Evolutionary conservation across 1,140 invertebrate genomes (phyloP), one percentile per base, ranked within the genome.

Genomic region (Eumeta japonica): DNA sequence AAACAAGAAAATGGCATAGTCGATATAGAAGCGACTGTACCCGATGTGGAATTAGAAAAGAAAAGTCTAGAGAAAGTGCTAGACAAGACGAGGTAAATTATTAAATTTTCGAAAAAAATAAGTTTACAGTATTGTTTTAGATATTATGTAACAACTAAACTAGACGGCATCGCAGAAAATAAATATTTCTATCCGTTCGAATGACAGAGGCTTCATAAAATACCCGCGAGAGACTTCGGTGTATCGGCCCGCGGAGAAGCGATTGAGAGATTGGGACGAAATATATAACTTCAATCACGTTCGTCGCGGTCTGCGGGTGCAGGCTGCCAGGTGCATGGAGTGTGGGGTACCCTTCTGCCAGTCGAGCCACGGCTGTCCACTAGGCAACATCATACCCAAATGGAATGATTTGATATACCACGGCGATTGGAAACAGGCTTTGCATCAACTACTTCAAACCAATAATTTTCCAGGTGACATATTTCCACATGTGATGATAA

Each of bases 271-370:
- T 66, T 99, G 95, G 95, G 85, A 94, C 46, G 97, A 99, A 78
- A 94, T 98, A 48, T 97, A 94, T 67, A 89, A 96, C 63, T 89
- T 90, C 52, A 75, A 80, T 30, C 82, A 85, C 48, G 91, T 98
- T 5, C 81, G 90, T 2, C 91, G 93, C 59, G 91, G 91, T 18
- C 77, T 99, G 9, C 81, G 87, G 31, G 82, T 88, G 1, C 96
- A 99, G 75, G 94, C 96, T 9, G 94, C 96, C 0, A 82, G 95
- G 10, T 99, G 97, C 71, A 99, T 99, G 97, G 96, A 99, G 53
- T 99, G 97, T 75, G 97, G 97, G 15, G 94, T 99, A 15, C 97
- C 97, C 5, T 99, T 99, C 76, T 99, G 97, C 66, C 96, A 99
- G 76, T 94, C 91, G 18, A 67, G 58, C 4, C 90, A 97, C 61